Evolutionary conservation across 2,797 vertebrate genomes (phyloP), one percentile per base, ranked within the genome.

Genomic region (Anableps anableps): DNA sequence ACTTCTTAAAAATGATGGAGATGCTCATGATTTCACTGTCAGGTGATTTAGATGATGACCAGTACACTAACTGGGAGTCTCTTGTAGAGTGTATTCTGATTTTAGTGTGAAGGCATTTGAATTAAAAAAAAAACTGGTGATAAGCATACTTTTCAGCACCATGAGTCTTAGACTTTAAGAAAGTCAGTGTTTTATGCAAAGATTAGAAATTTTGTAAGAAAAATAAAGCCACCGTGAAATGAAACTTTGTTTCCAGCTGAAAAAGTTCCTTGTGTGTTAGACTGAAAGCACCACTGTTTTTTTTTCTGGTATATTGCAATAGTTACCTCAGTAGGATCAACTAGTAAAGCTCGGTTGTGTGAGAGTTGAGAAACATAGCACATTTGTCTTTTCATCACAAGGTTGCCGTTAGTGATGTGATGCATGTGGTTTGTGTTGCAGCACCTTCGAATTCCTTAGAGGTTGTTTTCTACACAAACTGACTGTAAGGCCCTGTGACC

Each of bases 401-500:
- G 68, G 81, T 43, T 75, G 78, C 50, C 75, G 16, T 43, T 51
- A 93, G 88, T 90, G 90, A 88, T 89, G 92, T 94, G 86, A 80
- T 91, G 85, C 88, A 74, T 83, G 85, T 93, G 90, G 85, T 91
- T 79, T 87, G 82, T 86, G 66, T 88, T 74, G 79, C 87, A 96
- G 94, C 94, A 95, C 94, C 95, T 80, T 88, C n/a, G 85, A 51
- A 81, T 84, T 87, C 77, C 77, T 77, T 47, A n/a, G 84, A 80
- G 84, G 73, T 72, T 77, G 81, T 90, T 89, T 88, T 86, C 95
- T 95, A 99, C 76, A 97, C 94, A 87, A 97, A 99, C 86, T 96
- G 93, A 95, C 96, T 99, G 95, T 99, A 99, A 95, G 98, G 99
- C 94, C 99, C 99, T 55, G 99, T 99, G 94, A 99, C 98, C 96